Base-by-base conservation (phyloP, 1,140 invertebrate genomes). In the Eupristina koningsbergeri region DNA sequence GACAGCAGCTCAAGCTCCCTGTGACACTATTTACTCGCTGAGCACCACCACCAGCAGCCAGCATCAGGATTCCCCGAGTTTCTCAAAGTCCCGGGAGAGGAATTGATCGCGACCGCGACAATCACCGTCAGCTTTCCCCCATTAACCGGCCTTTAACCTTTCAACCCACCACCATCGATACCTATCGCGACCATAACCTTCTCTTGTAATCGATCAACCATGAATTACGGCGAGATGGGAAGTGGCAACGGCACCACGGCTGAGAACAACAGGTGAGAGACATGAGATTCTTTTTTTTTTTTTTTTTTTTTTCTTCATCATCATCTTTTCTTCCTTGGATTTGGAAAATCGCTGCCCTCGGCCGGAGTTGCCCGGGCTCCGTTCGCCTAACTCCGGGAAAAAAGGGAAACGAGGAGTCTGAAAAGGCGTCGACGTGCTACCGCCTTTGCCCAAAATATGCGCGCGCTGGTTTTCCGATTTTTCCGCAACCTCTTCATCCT, bases 241-340 rank as follows among this genome's bases (percentile, higher is more conserved):
- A 69, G 41, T 13, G 63, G 63, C 76, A 79, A 64, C 50, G 58
- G 45, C 47, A 80, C 58, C 47, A 80, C 79, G 0, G 79, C 79
- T 11, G 79, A 80, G 47, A 80, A 80, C 47, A 80, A 80, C 79
- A 80, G 79, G 79, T 80, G 29, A 80, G 45, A 1, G 39, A 6
- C n/a, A n/a, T n/a, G n/a, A n/a, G n/a, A n/a, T n/a, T n/a, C n/a
- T n/a, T n/a, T n/a, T n/a, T n/a, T 26, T 58, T 26, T 58, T 9
- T 5, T 58, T 26, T 58, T 26, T 26, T 26, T 0, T 26, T 58
- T 58, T 26, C 19, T 58, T 3, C 7, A 17, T 15, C 9, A 50
- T 50, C 13, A 50, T 17, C 47, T 9, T 17, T 45, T 11, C 6
- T n/a, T n/a, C n/a, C n/a, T n/a, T n/a, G n/a, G n/a, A n/a, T n/a